A percentile compares a stretch with the other conserved stretches of the same genome.
phyloP scores from a whole-genome alignment of 1,140 invertebrate genomes.

The Riptortus pedestris region DNA sequence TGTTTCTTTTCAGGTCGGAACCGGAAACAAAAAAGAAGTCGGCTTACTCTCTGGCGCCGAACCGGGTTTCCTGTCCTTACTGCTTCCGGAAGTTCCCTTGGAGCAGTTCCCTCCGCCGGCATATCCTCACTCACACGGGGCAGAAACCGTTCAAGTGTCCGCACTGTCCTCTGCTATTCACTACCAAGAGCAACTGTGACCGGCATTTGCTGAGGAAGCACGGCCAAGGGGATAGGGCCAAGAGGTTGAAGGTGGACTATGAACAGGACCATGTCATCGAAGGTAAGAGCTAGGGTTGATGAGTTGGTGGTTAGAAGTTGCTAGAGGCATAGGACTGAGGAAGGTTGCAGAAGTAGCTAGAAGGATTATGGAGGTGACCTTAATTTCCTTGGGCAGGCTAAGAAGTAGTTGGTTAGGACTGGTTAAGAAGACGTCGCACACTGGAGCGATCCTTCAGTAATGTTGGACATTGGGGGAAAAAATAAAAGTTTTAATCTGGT shows the following conservation, averaged over 20 bases:
- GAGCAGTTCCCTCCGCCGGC: slow-evolving; percentile 83
- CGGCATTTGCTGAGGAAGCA: slow-evolving; percentile 61
- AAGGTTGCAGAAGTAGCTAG: too few relatives aligned
- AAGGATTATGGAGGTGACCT: too few relatives aligned
- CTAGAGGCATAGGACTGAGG: too few relatives aligned
- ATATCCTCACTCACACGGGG: slow-evolving; percentile 89
- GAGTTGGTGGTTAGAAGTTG: too few relatives aligned
- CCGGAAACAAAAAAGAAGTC: slow-evolving; percentile 68
- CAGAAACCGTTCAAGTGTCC: slow-evolving; percentile 93
- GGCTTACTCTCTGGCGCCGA: slow-evolving; percentile 90
- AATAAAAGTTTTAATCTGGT: too few relatives aligned
- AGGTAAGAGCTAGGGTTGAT: too few relatives aligned
- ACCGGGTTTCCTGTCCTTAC: slow-evolving; percentile 82
- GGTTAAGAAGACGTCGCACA: too few relatives aligned
- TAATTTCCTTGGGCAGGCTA: too few relatives aligned
- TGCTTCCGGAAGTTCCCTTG: slow-evolving; percentile 90
- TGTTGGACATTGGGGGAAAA: too few relatives aligned
- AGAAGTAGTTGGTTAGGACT: too few relatives aligned
- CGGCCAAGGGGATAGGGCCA: slow-evolving; percentile 29
- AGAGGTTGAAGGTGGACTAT: neutral
- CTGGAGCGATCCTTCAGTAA: too few relatives aligned
- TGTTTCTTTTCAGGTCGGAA: slow-evolving; percentile 39
- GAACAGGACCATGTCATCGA: neutral
- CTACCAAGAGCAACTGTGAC: slow-evolving; percentile 94
- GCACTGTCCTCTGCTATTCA: slow-evolving; percentile 83